Percentiles rank a stretch among this genome's conserved stretches.
Evolutionary conservation across 2,888 invertebrate genomes (phyloP).

Genomic region (Nomada lathburiana): DNA sequence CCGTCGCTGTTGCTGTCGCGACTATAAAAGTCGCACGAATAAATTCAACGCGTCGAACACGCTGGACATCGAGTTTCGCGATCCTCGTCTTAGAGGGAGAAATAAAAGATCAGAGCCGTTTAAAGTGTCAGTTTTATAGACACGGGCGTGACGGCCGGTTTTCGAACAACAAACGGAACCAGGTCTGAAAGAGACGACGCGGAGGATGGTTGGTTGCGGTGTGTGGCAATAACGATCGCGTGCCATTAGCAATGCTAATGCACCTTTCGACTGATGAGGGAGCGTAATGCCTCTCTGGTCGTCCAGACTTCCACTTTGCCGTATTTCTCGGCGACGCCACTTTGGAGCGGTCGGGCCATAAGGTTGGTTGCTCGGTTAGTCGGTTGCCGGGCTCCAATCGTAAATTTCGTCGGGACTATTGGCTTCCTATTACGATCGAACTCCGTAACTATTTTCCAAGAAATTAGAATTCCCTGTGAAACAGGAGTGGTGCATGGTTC

Average conservation of each 20-base stretch:
- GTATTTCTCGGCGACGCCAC: conserved; percentile 71
- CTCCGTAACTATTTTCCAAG: conserved; percentile 53
- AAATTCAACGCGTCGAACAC: not conserved
- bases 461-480: conserved; percentile 57
- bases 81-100: not conserved
- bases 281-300: conserved; percentile 75
- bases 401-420: conserved; percentile 69
- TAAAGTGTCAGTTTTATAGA: conserved; percentile 6
- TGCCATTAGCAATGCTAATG: conserved; percentile 84
- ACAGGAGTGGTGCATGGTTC: not conserved
- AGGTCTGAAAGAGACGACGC: conserved; percentile 7
- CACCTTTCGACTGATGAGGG: conserved; percentile 82
- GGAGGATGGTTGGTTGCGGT: conserved; percentile 69
- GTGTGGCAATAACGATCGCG: conserved; percentile 81
- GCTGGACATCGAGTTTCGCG: not conserved
- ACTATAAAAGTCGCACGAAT: too few relatives aligned
- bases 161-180: conserved; percentile 64
- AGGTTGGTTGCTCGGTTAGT: conserved; percentile 33
- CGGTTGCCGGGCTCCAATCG: conserved; percentile 32
- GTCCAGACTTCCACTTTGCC: conserved; percentile 49
- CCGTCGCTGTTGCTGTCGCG: too few relatives aligned
- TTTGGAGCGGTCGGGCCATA: conserved; percentile 48
- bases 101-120: not conserved
- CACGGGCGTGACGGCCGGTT: conserved; percentile 54
- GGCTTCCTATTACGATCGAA: conserved; percentile 71